These are phyloP conservation scores for Phaethornis superciliosus DNA, from an alignment of 2,113 vertebrate genomes.

Conservation along the genomic window DNA sequence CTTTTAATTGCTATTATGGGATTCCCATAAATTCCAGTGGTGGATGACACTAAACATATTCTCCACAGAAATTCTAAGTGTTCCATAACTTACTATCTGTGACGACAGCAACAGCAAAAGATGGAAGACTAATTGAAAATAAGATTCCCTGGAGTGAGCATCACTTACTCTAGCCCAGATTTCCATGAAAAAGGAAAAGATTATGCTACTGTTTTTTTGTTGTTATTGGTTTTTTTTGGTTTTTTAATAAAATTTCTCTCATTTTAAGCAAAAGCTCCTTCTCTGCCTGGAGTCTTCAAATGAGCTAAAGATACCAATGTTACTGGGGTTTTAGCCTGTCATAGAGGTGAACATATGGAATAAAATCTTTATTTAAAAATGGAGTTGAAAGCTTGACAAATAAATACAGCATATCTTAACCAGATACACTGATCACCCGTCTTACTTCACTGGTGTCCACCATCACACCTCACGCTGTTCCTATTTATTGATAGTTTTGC, in stretches of 20 bases:
- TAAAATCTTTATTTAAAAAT: background rate
- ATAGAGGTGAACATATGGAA: background rate
- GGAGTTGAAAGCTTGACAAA: background rate
- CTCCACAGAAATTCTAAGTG: background rate
- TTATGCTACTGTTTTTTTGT: no score
- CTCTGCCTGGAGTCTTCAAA: background rate
- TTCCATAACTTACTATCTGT: background rate
- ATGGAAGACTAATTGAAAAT: background rate
- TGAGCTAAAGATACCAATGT: background rate
- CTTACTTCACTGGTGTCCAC: background rate
- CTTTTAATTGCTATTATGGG: conserved; percentile 10
- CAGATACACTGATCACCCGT: background rate
- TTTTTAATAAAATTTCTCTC: background rate
- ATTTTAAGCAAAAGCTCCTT: background rate
- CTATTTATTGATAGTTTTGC: background rate
- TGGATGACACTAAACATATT: background rate
- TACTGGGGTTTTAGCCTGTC: background rate
- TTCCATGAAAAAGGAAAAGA: background rate
- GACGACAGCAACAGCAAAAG: background rate
- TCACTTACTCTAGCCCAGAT: background rate
- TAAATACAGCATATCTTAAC: background rate
- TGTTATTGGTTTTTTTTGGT: no score
- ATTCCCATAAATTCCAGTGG: background rate
- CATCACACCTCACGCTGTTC: background rate
- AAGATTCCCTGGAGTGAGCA: background rate